phyloP scores from a whole-genome alignment of 2,797 vertebrate species.

The Cynopterus sphinx region DNA sequence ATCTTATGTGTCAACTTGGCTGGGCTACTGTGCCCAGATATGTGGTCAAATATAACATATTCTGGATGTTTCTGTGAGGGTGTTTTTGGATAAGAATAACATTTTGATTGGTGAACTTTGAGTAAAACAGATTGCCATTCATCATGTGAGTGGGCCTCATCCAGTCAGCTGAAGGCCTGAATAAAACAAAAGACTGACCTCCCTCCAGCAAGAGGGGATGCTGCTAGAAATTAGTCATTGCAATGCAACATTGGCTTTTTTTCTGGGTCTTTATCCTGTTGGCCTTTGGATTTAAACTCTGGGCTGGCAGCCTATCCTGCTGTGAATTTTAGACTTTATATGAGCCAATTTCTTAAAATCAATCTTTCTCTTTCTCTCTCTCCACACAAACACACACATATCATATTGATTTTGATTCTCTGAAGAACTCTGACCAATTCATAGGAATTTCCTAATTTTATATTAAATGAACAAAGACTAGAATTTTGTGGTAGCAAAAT shows the following conservation, averaged over 20 bases:
- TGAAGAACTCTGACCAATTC: background rate
- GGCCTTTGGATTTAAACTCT: background rate
- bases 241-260: background rate
- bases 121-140: background rate
- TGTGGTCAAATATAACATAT: background rate
- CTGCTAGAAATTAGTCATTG: background rate
- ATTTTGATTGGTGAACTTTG: background rate
- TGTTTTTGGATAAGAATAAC: background rate
- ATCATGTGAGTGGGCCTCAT: background rate
- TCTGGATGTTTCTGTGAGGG: background rate
- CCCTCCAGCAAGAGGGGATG: background rate
- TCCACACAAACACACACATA: too few relatives aligned
- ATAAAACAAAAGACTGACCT: background rate
- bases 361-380: background rate
- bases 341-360: background rate
- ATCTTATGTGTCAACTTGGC: background rate
- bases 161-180: background rate
- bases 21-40: background rate
- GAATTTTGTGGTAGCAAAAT: conserved; percentile 29
- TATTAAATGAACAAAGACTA: background rate
- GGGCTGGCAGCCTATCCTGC: background rate
- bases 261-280: background rate
- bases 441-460: background rate
- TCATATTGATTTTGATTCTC: background rate
- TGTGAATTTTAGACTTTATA: background rate